phyloP scores from a whole-genome alignment of 2,888 invertebrate species.

The Himalopsyche tibetana region DNA sequence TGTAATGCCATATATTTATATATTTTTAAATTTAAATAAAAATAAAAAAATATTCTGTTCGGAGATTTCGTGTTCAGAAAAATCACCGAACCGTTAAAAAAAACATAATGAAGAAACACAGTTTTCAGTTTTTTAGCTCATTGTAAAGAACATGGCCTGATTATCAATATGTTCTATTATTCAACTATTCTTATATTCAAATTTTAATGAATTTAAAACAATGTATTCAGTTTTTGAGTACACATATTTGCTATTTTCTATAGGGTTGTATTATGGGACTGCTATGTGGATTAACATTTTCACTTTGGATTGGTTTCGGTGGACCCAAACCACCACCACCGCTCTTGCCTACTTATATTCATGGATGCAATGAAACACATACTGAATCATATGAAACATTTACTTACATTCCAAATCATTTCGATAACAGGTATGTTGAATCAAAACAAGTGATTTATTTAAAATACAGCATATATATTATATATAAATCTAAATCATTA shows the following conservation, averaged over 20 bases:
- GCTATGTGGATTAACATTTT: slow-evolving; percentile 80
- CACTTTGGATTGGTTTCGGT: slow-evolving; percentile 92
- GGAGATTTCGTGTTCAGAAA: no score
- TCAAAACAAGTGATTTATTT: no score
- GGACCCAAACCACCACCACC: slow-evolving; percentile 81
- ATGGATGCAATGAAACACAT: slow-evolving; percentile 74
- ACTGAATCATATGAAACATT: neutral
- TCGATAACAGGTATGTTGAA: slow-evolving; percentile 52
- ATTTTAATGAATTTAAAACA: neutral
- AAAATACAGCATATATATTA: no score
- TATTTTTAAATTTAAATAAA: no score
- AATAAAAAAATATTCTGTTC: no score
- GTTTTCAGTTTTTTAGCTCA: no score
- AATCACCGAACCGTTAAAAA: no score
- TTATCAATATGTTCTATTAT: no score
- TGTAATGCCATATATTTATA: no score
- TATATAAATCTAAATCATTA: neutral
- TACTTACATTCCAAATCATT: slow-evolving; percentile 37
- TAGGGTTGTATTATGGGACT: slow-evolving; percentile 85
- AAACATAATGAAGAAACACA: no score
- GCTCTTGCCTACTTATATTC: slow-evolving; percentile 77
- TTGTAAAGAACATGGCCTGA: no score
- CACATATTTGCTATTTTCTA: slow-evolving; percentile 64
- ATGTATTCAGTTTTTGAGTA: neutral
- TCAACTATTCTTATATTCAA: no score